Base-by-base conservation (phyloP, 2,113 vertebrate genomes). In the Cololabis saira region DNA sequence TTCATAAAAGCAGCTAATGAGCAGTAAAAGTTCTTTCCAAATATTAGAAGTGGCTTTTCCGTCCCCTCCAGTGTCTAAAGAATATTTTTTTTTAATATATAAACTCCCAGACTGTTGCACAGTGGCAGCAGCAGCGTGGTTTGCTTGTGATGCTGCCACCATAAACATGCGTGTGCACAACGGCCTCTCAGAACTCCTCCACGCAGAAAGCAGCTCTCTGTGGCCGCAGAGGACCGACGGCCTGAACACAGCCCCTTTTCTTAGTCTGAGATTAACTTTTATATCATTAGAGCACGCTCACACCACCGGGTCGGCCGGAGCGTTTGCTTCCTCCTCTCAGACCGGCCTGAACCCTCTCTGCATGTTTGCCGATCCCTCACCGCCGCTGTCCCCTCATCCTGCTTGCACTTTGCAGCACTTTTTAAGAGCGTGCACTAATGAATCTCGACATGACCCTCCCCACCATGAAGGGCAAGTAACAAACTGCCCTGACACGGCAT, bases 41-140 rank as follows among this genome's bases (percentile, higher is more conserved):
- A 90, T 85, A 91, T 88, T 67, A 89, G 85, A 91, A 92, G 88
- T 91, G 88, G 82, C 81, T 92, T 64, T 89, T 90, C 73, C 19
- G 40, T 87, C 55, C 58, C 62, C 81, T 77, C 17, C 61, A 63
- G 76, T 76, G 82, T 71, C 75, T 52, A 37, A 37, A 37, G 58
- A 74, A 53, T 47, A 57, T 73, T 82, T 89, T 73, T 82, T 89
- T 87, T 33, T 86, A 84, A 89, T 87, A 88, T 83, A 79, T 42
- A 87, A 62, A 80, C 3, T 85, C 76, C 75, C 78, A 85, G 75
- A 81, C 76, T 76, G 76, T 61, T 78, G 72, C 70, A 60, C 74
- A 76, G 83, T 68, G 73, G 76, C 37, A n/a, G 70, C 63, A 54
- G 67, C 66, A 16, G 73, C 51, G 53, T 64, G 75, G 80, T 87